Percentiles rank a stretch among this genome's conserved stretches.
Evolutionary conservation across 2,113 vertebrate genomes (phyloP).

Genomic region (Chaetorhynchus papuensis): DNA sequence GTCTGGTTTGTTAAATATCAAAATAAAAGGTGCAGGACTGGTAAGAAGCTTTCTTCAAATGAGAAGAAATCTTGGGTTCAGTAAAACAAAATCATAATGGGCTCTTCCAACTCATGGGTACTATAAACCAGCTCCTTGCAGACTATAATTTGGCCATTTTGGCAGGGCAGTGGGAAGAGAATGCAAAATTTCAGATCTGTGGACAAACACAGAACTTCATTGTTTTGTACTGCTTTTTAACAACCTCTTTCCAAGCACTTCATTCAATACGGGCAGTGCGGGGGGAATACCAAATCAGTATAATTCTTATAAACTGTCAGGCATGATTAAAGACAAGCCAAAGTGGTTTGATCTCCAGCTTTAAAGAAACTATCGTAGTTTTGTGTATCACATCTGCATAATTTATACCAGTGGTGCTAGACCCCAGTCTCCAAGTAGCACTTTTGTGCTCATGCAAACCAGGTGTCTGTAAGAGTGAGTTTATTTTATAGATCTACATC

Average conservation of each 20-base stretch:
- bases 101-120: not conserved
- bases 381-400: slow-evolving; percentile 3
- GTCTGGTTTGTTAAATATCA: not conserved
- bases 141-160: not conserved
- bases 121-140: not conserved
- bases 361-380: not conserved
- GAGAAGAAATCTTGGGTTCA: not conserved
- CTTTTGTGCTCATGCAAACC: not conserved
- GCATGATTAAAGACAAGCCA: slow-evolving; percentile 13
- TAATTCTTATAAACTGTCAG: slow-evolving; percentile 17
- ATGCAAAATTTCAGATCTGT: not conserved
- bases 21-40: not conserved
- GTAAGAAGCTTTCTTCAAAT: not conserved
- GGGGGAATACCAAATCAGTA: not conserved
- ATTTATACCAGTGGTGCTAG: slow-evolving; percentile 4
- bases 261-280: not conserved
- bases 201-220: slow-evolving; percentile 8
- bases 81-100: not conserved
- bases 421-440: not conserved
- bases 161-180: not conserved
- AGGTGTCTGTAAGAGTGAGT: not conserved
- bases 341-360: slow-evolving; percentile 14
- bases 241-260: not conserved
- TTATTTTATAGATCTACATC: slow-evolving; percentile 3
- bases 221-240: slow-evolving; percentile 25